These are phyloP conservation scores for Hyalella azteca DNA, from an alignment of 2,888 invertebrate species.

Conservation along the genomic window DNA sequence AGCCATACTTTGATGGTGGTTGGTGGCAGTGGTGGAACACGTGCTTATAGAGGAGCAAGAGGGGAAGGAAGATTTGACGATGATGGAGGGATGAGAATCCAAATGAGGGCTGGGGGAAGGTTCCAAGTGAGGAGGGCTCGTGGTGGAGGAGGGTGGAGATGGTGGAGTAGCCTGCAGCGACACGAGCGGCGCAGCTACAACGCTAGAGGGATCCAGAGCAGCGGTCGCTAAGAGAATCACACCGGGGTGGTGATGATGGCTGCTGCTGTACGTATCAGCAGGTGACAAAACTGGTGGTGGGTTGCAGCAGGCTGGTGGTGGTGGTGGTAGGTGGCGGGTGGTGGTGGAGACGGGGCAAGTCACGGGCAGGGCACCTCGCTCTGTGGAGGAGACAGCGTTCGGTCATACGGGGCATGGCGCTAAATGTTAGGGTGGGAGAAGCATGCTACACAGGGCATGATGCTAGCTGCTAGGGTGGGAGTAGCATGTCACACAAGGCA, in stretches of 20 bases:
- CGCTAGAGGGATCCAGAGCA: background rate
- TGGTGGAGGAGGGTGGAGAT: background rate
- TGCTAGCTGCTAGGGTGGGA: background rate
- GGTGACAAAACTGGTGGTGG: background rate
- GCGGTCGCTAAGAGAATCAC: conserved; percentile 1
- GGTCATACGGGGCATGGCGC: background rate
- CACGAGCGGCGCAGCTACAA: background rate
- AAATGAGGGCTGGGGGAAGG: background rate
- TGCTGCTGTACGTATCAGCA: conserved; percentile 1
- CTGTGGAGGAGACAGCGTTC: conserved; percentile 28
- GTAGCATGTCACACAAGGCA: too few species aligned
- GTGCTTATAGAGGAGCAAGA: background rate
- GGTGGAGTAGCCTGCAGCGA: background rate
- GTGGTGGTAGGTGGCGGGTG: background rate
- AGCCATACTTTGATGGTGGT: conserved; percentile 46
- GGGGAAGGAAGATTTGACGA: conserved; percentile 1
- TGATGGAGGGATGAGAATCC: background rate
- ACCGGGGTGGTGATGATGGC: background rate
- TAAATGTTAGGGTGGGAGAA: background rate
- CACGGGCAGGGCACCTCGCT: conserved; percentile 29
- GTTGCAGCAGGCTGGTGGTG: conserved; percentile 18
- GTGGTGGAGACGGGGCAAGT: conserved; percentile 24
- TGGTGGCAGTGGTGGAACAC: conserved; percentile 30
- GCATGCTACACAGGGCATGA: background rate
- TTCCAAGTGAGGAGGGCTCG: background rate